These are phyloP conservation scores for Ophion costatus DNA, from an alignment of 2,888 invertebrate species.

Conservation along the genomic window DNA sequence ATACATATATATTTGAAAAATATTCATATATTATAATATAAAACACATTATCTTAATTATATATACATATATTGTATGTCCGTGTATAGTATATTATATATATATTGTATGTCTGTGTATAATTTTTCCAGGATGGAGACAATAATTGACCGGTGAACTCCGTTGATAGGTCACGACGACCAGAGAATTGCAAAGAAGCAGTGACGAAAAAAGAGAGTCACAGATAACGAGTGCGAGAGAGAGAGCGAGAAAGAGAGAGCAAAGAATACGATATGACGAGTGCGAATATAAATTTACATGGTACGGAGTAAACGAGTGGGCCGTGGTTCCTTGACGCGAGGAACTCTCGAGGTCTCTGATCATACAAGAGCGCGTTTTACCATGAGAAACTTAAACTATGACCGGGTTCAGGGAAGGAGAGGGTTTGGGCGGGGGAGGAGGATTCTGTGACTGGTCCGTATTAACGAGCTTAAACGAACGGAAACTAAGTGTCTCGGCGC, in stretches of 20 bases:
- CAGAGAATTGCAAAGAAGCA: conserved; percentile 22
- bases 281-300: conserved; percentile 79
- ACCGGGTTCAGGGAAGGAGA: conserved; percentile 11
- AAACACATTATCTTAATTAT: no score
- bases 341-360: conserved; percentile 60
- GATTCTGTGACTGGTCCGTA: conserved; percentile 70
- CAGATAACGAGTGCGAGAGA: conserved; percentile 19
- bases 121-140: conserved; percentile 21
- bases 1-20: no score
- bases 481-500: conserved; percentile 83
- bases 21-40: no score
- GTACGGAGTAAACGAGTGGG: conserved; percentile 79
- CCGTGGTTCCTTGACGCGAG: conserved; percentile 73
- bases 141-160: conserved; percentile 41
- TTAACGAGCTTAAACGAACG: conserved; percentile 84
- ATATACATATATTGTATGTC: no score
- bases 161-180: conserved; percentile 26
- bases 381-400: conserved; percentile 60
- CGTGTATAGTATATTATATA: no score
- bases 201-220: no score
- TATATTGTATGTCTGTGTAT: no score
- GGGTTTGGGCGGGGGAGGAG: conserved; percentile 39
- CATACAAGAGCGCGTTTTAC: conserved; percentile 47
- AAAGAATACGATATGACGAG: conserved; percentile 43
- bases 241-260: conserved; percentile 18